phyloP scores from a whole-genome alignment of 2,888 invertebrate species.

The Sclerodermus sp. region DNA sequence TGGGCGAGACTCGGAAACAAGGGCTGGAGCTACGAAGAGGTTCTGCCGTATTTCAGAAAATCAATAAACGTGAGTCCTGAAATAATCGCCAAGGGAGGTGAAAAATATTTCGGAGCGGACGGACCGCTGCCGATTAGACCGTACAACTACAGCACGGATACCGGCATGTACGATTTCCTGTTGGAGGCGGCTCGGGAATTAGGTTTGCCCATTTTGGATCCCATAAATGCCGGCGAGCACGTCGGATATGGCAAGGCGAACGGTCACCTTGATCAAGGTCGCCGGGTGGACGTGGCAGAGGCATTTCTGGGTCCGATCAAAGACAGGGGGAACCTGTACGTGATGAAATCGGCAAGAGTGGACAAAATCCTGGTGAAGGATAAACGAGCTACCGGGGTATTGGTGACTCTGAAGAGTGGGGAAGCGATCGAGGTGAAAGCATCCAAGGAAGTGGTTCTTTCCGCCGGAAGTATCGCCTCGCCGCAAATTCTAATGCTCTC shows the following conservation, averaged over 20 bases:
- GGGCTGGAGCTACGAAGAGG: constrained; percentile 64
- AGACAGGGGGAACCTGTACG: constrained; percentile 62
- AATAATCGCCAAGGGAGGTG: constrained; percentile 46
- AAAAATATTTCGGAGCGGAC: constrained; percentile 51
- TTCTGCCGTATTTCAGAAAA: constrained; percentile 52
- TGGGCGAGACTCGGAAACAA: constrained; percentile 66
- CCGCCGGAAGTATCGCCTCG: constrained; percentile 68
- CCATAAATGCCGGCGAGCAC: constrained; percentile 55
- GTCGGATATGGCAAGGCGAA: constrained; percentile 60
- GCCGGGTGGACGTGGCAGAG: constrained; percentile 55
- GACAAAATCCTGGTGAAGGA: constrained; percentile 61
- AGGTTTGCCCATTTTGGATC: constrained; percentile 51
- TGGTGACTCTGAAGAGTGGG: constrained; percentile 50
- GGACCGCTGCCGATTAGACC: constrained; percentile 59
- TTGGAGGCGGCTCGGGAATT: constrained; percentile 58
- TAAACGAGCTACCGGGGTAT: constrained; percentile 56
- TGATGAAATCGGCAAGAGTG: constrained; percentile 63
- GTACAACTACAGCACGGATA: constrained; percentile 46
- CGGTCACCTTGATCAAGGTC: constrained; percentile 56
- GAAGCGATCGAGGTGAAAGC: constrained; percentile 49
- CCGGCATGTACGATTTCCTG: constrained; percentile 53
- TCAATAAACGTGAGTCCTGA: constrained; percentile 36
- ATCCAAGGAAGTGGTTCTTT: constrained; percentile 66
- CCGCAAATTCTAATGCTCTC: constrained; percentile 72
- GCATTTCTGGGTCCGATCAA: constrained; percentile 58